Percentiles rank a stretch among this genome's conserved stretches.
phyloP scores from a whole-genome alignment of 2,113 vertebrate species.

The Percina caprodes region DNA sequence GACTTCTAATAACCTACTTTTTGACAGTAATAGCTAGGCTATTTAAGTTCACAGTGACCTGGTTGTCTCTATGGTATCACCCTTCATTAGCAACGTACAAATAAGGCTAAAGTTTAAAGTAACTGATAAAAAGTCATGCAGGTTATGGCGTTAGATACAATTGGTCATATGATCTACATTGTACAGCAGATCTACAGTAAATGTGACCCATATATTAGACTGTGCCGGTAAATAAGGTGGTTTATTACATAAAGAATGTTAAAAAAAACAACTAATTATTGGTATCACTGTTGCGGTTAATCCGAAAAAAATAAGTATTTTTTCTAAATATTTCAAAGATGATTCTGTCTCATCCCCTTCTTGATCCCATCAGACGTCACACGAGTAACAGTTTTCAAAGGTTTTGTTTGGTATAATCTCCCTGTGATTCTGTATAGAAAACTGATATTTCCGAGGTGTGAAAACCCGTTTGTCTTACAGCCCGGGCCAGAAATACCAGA shows the following conservation, averaged over 20 bases:
- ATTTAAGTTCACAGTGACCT: neutral
- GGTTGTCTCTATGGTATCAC: neutral
- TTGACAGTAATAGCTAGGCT: too few relatives aligned
- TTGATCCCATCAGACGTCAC: neutral
- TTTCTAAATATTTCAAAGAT: neutral
- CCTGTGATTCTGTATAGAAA: neutral
- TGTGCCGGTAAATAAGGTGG: neutral
- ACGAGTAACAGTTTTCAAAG: slow-evolving; percentile 15
- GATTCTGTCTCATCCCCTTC: neutral
- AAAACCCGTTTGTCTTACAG: slow-evolving; percentile 55
- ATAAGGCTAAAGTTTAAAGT: neutral
- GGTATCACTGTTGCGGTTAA: neutral
- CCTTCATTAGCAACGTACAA: neutral
- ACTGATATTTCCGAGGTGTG: slow-evolving; percentile 38
- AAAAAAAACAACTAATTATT: too few relatives aligned
- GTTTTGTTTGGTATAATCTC: slow-evolving; percentile 32
- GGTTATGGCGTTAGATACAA: neutral
- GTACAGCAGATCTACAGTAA: neutral
- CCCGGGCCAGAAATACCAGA: slow-evolving; percentile 9
- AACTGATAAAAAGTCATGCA: neutral
- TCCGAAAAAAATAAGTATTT: neutral
- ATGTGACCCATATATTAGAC: neutral
- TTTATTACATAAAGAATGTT: neutral
- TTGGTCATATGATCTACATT: too few relatives aligned
- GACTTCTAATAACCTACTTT: neutral